Evolutionary conservation across 2,888 invertebrate genomes (phyloP), one percentile per base, ranked within the genome.

Genomic region (Chymomyza caudatula): DNA sequence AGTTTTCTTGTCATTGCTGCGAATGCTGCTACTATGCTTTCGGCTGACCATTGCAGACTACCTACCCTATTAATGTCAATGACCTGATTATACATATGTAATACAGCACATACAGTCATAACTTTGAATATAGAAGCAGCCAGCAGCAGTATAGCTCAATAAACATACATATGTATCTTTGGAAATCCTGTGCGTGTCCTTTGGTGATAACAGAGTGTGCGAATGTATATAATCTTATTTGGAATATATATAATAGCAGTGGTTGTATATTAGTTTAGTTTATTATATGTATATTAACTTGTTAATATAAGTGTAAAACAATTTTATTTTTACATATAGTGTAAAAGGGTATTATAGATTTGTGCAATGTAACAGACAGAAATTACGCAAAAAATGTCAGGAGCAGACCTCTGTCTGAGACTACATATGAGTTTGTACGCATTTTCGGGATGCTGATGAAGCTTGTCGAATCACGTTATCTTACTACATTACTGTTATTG

Each of bases 1-100:
- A 56, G 17, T 47, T 42, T 60, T 52, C 44, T 57, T 60, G 71
- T 66, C 60, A 49, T 60, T 53, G 49, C 44, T 49, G 59, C 60
- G 29, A 51, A 49, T 61, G 56, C 67, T 60, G 77, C 64, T 64
- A 57, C 60, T 58, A 61, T 49, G 52, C 63, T 22, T 56, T 15
- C 42, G 29, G n/a, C 20, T 58, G 17, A 2, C 23, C 57, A 25
- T n/a, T n/a, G 42, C 25, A 55, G 19, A 13, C 61, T 67, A 49
- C 44, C 70, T 67, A 62, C 57, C 65, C 29, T 37, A 37, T 37
- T 66, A 74, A 74, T 76, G 82, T 82, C 82, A 82, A 85, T 83
- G 82, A 82, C 82, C 82, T 82, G 82, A 60, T 74, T 75, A 83
- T 85, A 84, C 86, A 86, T 86, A 47, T 47, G 17, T 15, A 19